A percentile compares a stretch with the other conserved stretches of the same genome.
Evolutionary conservation across 2,797 vertebrate genomes (phyloP).

Genomic region (Nothura maculosa): DNA sequence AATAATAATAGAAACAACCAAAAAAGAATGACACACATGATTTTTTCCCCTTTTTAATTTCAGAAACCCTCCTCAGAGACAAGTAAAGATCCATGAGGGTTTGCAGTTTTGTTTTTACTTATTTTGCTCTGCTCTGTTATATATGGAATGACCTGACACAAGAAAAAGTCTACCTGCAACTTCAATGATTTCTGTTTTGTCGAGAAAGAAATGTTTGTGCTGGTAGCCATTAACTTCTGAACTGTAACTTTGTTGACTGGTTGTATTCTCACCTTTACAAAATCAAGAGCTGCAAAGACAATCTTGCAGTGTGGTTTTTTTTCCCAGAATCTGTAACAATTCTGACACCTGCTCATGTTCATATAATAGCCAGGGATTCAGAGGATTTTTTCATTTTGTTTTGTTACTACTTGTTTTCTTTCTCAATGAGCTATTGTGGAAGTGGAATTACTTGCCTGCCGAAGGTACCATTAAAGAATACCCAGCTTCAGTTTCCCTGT

Average conservation of each 20-base stretch:
- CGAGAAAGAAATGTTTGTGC: not conserved
- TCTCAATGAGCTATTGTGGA: not conserved
- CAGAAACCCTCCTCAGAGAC: not conserved
- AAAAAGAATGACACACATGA: not conserved
- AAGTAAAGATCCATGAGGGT: not conserved
- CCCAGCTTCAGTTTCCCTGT: not conserved
- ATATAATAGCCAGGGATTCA: not conserved
- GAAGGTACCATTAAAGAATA: not conserved
- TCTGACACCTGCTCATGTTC: not conserved
- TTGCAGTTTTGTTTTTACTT: not conserved
- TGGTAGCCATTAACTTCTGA: not conserved
- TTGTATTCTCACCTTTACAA: not conserved
- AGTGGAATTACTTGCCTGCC: not conserved
- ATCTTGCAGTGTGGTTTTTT: not conserved
- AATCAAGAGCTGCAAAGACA: not conserved
- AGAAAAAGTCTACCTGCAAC: not conserved
- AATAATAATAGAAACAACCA: not conserved
- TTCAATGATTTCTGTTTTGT: not conserved
- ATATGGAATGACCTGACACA: not conserved
- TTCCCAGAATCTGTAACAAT: not conserved
- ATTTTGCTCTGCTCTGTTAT: not conserved
- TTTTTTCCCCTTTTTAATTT: not conserved
- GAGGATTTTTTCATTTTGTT: not conserved
- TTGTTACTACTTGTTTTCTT: not conserved
- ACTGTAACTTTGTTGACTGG: not conserved